Percentiles rank a stretch among this genome's conserved stretches.
phyloP scores from a whole-genome alignment of 2,797 vertebrate genomes.

The Peromyscus attwateri region DNA sequence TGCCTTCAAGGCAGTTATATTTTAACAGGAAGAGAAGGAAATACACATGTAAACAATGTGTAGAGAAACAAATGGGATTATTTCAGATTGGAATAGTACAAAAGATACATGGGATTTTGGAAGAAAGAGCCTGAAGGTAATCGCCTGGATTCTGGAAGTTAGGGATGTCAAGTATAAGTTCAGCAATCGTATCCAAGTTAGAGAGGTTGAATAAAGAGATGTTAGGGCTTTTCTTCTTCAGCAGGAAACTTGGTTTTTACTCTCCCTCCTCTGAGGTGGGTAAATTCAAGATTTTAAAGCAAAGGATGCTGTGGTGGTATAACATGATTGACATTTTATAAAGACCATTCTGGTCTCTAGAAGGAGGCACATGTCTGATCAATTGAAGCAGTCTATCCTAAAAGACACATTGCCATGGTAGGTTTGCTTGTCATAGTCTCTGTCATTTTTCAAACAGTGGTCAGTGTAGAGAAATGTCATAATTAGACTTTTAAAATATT shows the following conservation, averaged over 20 bases:
- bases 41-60: not conserved
- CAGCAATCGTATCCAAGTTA: not conserved
- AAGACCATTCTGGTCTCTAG: not conserved
- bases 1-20: not conserved
- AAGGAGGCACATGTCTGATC: not conserved
- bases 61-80: not conserved
- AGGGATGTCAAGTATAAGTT: too few species aligned
- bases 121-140: not conserved
- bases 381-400: not conserved
- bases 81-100: not conserved
- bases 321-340: slow-evolving; percentile 2
- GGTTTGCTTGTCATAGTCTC: not conserved
- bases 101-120: not conserved
- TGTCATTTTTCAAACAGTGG: not conserved
- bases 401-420: not conserved
- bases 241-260: slow-evolving; percentile 10
- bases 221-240: not conserved
- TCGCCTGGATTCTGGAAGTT: not conserved
- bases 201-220: not conserved
- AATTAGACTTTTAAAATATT: not conserved
- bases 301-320: not conserved
- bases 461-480: not conserved
- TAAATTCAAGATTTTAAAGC: slow-evolving; percentile 21
- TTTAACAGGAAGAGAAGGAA: slow-evolving; percentile 31
- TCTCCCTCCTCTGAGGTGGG: not conserved